These are phyloP conservation scores for Scaptodrosophila latifasciaeformis DNA, from an alignment of 2,888 invertebrate species.

Conservation along the genomic window DNA sequence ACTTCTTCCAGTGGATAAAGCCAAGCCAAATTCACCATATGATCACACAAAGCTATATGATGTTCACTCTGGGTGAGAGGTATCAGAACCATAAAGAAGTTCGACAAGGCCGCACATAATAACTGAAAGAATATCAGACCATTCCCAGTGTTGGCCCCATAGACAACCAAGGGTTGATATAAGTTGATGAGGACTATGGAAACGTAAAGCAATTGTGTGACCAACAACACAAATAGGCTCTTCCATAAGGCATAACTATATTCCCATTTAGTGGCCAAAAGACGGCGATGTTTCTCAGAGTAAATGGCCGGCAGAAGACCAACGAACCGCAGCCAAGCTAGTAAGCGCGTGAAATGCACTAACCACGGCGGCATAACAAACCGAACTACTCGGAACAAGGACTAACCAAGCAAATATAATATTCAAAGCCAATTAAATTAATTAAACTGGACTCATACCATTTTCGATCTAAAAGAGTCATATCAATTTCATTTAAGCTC, in stretches of 20 bases:
- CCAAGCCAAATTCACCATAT: background rate
- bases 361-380: constrained; percentile 8
- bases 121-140: constrained; percentile 3
- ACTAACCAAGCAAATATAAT: too few relatives aligned
- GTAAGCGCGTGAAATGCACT: constrained; percentile 1
- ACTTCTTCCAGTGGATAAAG: background rate
- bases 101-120: background rate
- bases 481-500: too few relatives aligned
- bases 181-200: constrained; percentile 3
- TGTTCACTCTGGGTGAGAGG: background rate
- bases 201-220: constrained; percentile 3
- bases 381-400: too few relatives aligned
- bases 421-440: too few relatives aligned
- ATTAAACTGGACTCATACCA: background rate
- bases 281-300: background rate
- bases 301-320: constrained; percentile 21
- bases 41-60: background rate
- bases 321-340: constrained; percentile 6
- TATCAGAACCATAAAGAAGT: background rate
- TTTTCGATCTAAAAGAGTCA: too few relatives aligned
- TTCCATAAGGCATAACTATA: constrained; percentile 10
- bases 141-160: constrained; percentile 11
- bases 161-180: background rate
- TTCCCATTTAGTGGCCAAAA: too few relatives aligned
- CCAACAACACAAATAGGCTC: constrained; percentile 1